Base-by-base conservation (phyloP, 2,113 vertebrate species). In the Mormyrus iriodes region DNA sequence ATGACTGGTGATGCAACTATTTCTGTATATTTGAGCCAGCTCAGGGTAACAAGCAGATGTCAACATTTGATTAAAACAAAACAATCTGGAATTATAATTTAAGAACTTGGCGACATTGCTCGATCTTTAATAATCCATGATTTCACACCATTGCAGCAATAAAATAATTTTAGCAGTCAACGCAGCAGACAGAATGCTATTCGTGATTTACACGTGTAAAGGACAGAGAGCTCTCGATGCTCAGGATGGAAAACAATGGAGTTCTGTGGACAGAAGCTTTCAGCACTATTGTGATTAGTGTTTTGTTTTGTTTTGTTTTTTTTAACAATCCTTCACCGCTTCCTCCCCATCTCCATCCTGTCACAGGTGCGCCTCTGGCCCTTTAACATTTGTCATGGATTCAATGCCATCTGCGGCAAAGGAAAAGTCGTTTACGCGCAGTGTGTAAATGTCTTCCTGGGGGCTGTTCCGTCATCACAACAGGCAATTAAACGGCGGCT, bases 331-430 rank as follows among this genome's bases (percentile, higher is more conserved):
- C 61, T 48, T 48, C 44, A 15, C 58, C n/a, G 6, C 61, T 88
- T 48, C 87, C 44, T 49, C 53, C 44, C 24, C 58, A 8, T 48
- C 44, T 44, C 86, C 55, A 46, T 87, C 35, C 58, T 87, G 52
- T 87, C 86, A 65, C 86, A 58, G 86, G 86, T 61, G 86, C 4
- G 44, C 44, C 19, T 7, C 9, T 65, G 58, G 58, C 61, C 58
- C 58, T 73, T 88, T 51, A n/a, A 8, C 42, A n/a, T 88, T 88
- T 88, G 87, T 88, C 87, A 48, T 12, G n/a, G 61, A 88, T 88
- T 88, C 58, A n/a, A 35, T 48, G n/a, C 87, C 87, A 88, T 88
- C 87, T 73, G 87, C n/a, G 87, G 12, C 42, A 48, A 73, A 73
- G 61, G 19, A 9, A 73, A n/a, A 42, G 42, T 27, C 42, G 86